Conservation (phyloP, 2,888 invertebrate genomes). For the Hololepta plana region DNA sequence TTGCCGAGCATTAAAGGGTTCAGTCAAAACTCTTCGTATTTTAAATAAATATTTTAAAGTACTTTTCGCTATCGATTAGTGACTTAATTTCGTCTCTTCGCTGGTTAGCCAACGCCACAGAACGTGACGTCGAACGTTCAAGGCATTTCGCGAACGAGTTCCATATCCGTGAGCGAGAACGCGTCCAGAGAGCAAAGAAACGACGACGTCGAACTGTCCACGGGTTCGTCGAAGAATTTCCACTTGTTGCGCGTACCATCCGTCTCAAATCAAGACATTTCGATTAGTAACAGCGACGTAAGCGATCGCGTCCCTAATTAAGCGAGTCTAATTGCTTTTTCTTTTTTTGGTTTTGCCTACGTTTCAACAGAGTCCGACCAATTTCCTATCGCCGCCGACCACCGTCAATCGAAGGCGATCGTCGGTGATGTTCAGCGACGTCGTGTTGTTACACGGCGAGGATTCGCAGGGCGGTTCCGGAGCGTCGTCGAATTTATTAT, state of each 20-base stretch:
- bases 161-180: slow-evolving; percentile 20
- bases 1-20: too few relatives aligned
- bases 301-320: slow-evolving; percentile 9
- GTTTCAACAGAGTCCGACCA: slow-evolving; percentile 39
- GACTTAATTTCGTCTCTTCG: too few relatives aligned
- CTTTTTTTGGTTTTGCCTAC: too few relatives aligned
- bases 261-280: slow-evolving; percentile 38
- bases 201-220: slow-evolving; percentile 12
- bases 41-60: too few relatives aligned
- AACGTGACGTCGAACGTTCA: slow-evolving; percentile 19
- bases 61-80: too few relatives aligned
- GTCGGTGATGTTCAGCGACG: slow-evolving; percentile 80
- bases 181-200: slow-evolving; percentile 11
- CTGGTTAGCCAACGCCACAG: too few relatives aligned
- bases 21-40: too few relatives aligned
- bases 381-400: slow-evolving; percentile 54
- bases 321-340: slow-evolving; percentile 1
- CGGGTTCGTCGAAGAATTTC: slow-evolving; percentile 33
- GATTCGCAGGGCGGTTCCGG: slow-evolving; percentile 10
- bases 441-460: slow-evolving; percentile 53
- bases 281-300: slow-evolving; percentile 23
- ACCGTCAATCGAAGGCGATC: slow-evolving; percentile 56
- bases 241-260: slow-evolving; percentile 41
- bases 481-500: background rate
- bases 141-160: slow-evolving; percentile 20